phyloP scores from a whole-genome alignment of 2,797 vertebrate species.

The Periparus ater region DNA sequence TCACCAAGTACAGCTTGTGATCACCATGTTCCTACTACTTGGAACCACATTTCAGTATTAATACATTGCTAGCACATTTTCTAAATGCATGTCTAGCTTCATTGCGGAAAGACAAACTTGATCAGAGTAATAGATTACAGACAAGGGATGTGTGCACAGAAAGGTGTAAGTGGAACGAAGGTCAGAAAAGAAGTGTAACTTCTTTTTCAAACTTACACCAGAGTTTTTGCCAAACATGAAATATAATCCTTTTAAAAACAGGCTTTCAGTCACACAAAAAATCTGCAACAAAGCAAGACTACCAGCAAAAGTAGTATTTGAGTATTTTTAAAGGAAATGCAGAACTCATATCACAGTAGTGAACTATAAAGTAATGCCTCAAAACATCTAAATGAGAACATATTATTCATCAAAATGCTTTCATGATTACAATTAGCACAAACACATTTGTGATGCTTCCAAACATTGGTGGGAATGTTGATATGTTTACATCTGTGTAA shows the following conservation, averaged over 20 bases:
- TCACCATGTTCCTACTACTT: slow-evolving; percentile 68
- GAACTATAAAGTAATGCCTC: not conserved
- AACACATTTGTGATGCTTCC: slow-evolving; percentile 39
- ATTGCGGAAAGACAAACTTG: not conserved
- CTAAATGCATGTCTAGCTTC: not conserved
- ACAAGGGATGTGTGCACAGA: not conserved
- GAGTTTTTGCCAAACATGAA: not conserved
- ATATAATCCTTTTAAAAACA: not conserved
- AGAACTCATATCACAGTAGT: not conserved
- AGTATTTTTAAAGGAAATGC: not conserved
- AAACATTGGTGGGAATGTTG: not conserved
- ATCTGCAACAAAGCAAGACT: not conserved
- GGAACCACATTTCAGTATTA: slow-evolving; percentile 59
- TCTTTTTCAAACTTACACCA: not conserved
- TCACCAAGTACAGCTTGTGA: slow-evolving; percentile 55
- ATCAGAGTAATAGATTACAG: not conserved
- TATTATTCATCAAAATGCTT: not conserved
- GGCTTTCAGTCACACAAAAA: not conserved
- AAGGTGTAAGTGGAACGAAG: not conserved
- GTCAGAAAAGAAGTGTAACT: not conserved
- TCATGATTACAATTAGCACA: not conserved
- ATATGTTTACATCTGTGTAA: not conserved
- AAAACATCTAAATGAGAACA: not conserved
- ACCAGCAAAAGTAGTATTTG: not conserved
- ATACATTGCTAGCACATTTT: not conserved